These are phyloP conservation scores for Philypnodon macrostomus DNA, from an alignment of 2,797 vertebrate species.

Conservation along the genomic window DNA sequence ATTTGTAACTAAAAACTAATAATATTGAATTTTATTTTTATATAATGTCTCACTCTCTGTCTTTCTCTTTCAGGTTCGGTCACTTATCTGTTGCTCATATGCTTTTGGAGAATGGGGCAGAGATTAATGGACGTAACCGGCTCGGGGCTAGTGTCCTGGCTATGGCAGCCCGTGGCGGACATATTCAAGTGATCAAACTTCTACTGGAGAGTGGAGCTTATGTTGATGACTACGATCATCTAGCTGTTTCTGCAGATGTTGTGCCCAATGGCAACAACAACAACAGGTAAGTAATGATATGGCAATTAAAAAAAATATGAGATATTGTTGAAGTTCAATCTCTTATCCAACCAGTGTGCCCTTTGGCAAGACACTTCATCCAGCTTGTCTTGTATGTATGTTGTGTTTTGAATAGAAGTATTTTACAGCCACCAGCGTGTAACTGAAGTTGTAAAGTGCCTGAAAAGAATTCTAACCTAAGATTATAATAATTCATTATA, in stretches of 20 bases:
- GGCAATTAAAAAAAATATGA: too few species aligned
- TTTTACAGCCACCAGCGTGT: too few species aligned
- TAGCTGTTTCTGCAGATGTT: slow-evolving; percentile 68
- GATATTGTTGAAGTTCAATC: too few species aligned
- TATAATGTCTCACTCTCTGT: neutral
- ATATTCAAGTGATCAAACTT: slow-evolving; percentile 85
- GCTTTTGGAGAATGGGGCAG: slow-evolving; percentile 92
- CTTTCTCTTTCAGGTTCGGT: slow-evolving; percentile 79
- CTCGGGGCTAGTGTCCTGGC: slow-evolving; percentile 90
- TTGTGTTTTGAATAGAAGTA: too few species aligned
- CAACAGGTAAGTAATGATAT: slow-evolving; percentile 54
- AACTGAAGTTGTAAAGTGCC: too few species aligned
- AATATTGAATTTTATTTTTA: too few species aligned
- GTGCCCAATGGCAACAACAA: slow-evolving; percentile 73
- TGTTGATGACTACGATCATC: slow-evolving; percentile 84
- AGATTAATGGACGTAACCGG: slow-evolving; percentile 90
- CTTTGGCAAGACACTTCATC: too few species aligned
- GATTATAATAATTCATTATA: too few species aligned
- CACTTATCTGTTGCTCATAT: slow-evolving; percentile 87
- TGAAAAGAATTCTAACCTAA: too few species aligned
- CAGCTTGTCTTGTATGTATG: too few species aligned
- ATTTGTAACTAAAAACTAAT: too few species aligned
- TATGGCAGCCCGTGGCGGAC: slow-evolving; percentile 89
- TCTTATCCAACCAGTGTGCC: too few species aligned
- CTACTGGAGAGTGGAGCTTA: slow-evolving; percentile 88